These are phyloP conservation scores for Herminia tarsipennalis DNA, from an alignment of 2,888 invertebrate genomes.

Conservation along the genomic window DNA sequence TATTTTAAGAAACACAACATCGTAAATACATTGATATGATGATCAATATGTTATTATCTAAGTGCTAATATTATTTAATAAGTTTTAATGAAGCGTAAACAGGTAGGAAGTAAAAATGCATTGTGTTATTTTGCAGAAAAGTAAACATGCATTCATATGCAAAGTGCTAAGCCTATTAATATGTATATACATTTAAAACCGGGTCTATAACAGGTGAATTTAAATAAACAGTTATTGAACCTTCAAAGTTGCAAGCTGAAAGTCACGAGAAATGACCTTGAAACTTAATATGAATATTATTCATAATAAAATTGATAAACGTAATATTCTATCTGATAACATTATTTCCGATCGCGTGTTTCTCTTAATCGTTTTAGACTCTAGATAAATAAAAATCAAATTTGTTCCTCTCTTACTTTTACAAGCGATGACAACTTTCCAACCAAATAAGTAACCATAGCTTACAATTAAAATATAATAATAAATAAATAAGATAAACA, in stretches of 20 bases:
- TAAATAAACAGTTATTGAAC: not conserved
- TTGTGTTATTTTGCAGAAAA: too few species aligned
- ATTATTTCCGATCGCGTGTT: slow-evolving; percentile 10
- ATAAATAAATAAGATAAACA: slow-evolving; percentile 3
- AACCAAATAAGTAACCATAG: not conserved
- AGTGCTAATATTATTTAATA: too few species aligned
- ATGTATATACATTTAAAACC: too few species aligned
- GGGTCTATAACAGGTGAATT: not conserved
- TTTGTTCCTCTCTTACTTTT: too few species aligned
- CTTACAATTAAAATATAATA: not conserved
- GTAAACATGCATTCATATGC: too few species aligned
- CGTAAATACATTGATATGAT: too few species aligned
- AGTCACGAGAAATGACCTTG: slow-evolving; percentile 24
- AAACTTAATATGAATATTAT: slow-evolving; percentile 21
- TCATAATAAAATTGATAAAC: slow-evolving; percentile 38
- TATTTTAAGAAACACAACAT: too few species aligned
- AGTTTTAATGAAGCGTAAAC: too few species aligned
- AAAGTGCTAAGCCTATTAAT: too few species aligned
- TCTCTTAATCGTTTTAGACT: slow-evolving; percentile 10
- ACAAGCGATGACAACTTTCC: too few species aligned
- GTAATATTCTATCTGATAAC: slow-evolving; percentile 32
- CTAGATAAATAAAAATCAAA: not conserved
- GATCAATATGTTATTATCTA: too few species aligned
- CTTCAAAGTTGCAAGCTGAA: slow-evolving; percentile 2
- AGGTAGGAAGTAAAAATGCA: too few species aligned